Evolutionary conservation across 2,797 vertebrate genomes (phyloP).

Genomic region (Astyanax mexicanus): DNA sequence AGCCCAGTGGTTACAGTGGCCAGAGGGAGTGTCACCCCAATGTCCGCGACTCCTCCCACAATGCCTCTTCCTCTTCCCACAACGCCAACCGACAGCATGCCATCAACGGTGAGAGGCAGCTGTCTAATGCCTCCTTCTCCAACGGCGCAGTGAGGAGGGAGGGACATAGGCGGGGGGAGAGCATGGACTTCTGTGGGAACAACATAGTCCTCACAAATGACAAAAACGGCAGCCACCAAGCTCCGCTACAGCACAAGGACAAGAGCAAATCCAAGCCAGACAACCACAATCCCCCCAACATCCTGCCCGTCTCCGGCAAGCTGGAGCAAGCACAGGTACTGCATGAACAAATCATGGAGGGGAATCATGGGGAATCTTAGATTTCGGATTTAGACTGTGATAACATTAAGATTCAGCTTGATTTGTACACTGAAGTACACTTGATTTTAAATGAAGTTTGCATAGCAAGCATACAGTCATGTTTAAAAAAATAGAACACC

Average conservation of each 20-base stretch:
- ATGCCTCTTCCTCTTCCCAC: constrained; percentile 24
- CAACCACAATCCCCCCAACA: constrained; percentile 79
- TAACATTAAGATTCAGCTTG: too few relatives aligned
- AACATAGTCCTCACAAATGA: constrained; percentile 73
- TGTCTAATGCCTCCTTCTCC: constrained; percentile 81
- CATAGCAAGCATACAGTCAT: too few relatives aligned
- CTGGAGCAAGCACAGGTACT: constrained; percentile 81
- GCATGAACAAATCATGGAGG: not conserved
- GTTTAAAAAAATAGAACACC: too few relatives aligned
- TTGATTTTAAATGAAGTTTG: too few relatives aligned
- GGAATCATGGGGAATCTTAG: too few relatives aligned
- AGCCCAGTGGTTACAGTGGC: constrained; percentile 41
- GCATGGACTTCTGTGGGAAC: constrained; percentile 81
- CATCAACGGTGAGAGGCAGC: constrained; percentile 54
- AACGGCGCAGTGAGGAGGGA: constrained; percentile 80
- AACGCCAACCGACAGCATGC: constrained; percentile 48
- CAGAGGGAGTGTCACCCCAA: constrained; percentile 29
- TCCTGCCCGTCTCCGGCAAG: constrained; percentile 85
- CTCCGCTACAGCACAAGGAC: constrained; percentile 81
- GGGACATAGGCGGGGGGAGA: constrained; percentile 52
- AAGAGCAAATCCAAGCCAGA: constrained; percentile 52
- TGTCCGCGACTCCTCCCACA: constrained; percentile 31
- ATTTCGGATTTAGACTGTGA: not conserved
- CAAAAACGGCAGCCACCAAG: constrained; percentile 74
- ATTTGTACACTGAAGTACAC: too few relatives aligned